These are phyloP conservation scores for Drosophila fuyamai DNA, from an alignment of 1,140 invertebrate species.

Conservation along the genomic window DNA sequence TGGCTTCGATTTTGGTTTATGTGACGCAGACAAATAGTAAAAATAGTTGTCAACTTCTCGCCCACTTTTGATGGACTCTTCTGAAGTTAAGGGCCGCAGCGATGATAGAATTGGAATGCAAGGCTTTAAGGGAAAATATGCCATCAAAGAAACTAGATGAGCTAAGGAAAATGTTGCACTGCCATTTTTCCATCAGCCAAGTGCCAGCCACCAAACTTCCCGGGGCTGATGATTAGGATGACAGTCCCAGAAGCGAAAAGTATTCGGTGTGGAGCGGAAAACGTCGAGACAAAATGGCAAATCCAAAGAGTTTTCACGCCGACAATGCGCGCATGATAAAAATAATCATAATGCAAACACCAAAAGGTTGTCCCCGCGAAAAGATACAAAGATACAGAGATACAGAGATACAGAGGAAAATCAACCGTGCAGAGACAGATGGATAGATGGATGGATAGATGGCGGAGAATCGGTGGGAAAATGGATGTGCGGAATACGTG, in stretches of 20 bases:
- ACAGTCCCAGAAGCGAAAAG: constrained; percentile 8
- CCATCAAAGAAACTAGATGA: constrained; percentile 5
- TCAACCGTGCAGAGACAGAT: neutral
- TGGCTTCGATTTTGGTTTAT: constrained; percentile 25
- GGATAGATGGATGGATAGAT: constrained; percentile 9
- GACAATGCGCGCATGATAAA: constrained; percentile 38
- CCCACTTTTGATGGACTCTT: constrained; percentile 5
- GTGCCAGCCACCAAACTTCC: constrained; percentile 13
- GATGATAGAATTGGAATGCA: constrained; percentile 19
- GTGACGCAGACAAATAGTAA: constrained; percentile 13
- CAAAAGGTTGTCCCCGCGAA: constrained; percentile 1
- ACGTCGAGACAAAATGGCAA: constrained; percentile 28
- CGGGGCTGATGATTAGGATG: constrained; percentile 15
- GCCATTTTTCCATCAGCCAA: constrained; percentile 10
- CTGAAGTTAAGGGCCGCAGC: neutral
- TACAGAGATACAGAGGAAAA: constrained; percentile 5
- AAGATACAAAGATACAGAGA: neutral
- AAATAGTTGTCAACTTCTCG: constrained; percentile 17
- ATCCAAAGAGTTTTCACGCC: constrained; percentile 31
- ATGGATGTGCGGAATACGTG: constrained; percentile 22
- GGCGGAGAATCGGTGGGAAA: constrained; percentile 9
- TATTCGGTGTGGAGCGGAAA: neutral
- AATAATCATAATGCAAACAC: constrained; percentile 37
- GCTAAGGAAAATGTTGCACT: constrained; percentile 1
- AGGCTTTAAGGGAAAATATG: neutral